Conservation (phyloP, 1,140 invertebrate genomes). For the Cardiocondyla obscurior region DNA sequence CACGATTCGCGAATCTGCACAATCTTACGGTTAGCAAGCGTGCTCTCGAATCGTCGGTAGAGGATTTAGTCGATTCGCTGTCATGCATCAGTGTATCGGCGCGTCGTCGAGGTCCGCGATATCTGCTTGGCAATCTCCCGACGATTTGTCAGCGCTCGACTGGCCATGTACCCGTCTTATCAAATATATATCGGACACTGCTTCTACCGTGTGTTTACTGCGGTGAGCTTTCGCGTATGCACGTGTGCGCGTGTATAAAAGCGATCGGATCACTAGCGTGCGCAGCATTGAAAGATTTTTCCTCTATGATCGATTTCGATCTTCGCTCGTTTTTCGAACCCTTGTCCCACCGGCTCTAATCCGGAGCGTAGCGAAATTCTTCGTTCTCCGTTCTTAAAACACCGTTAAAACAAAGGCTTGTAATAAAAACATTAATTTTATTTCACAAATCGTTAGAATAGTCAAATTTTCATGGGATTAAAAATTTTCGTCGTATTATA, state of each 20-base stretch:
- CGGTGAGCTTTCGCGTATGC: conserved; percentile 65
- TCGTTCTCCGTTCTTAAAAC: too few species aligned
- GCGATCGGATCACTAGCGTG: conserved; percentile 53
- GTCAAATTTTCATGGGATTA: not conserved
- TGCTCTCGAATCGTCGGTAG: conserved; percentile 58
- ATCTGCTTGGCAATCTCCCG: conserved; percentile 77
- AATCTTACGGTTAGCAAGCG: not conserved
- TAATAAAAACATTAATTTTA: too few species aligned
- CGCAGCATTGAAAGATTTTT: conserved; percentile 5
- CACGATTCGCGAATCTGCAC: not conserved
- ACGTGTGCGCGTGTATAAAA: conserved; percentile 54
- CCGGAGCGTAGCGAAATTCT: not conserved
- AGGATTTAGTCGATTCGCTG: conserved; percentile 71
- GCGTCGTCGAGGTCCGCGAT: conserved; percentile 73
- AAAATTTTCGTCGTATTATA: not conserved
- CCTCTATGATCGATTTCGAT: conserved; percentile 23
- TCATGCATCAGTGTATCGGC: conserved; percentile 78
- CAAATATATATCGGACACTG: conserved; percentile 82
- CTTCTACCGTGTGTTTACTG: conserved; percentile 80
- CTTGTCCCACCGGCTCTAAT: not conserved
- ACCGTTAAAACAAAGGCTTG: too few species aligned
- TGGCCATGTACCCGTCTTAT: conserved; percentile 80
- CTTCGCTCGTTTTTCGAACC: not conserved
- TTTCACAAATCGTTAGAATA: not conserved
- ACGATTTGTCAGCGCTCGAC: conserved; percentile 81